phyloP scores from a whole-genome alignment of 2,888 invertebrate genomes.

The Folsomia candida region DNA sequence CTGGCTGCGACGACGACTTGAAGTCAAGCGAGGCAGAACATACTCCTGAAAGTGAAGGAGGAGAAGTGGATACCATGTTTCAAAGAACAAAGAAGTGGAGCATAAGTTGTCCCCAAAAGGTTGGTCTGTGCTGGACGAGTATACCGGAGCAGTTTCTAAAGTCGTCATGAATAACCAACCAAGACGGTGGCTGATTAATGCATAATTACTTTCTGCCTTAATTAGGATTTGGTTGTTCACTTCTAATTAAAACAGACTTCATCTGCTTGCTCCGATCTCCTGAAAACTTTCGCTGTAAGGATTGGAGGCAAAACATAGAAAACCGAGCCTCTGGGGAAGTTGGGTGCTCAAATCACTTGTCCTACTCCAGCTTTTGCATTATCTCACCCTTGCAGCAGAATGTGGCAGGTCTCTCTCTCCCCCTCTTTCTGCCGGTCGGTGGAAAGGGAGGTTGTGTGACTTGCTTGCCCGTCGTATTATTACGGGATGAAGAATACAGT shows the following conservation, averaged over 20 bases:
- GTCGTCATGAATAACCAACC: constrained; percentile 13
- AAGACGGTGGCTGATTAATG: constrained; percentile 27
- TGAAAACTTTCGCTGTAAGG: not conserved
- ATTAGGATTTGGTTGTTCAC: constrained; percentile 39
- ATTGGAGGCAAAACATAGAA: not conserved
- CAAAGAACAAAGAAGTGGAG: not conserved
- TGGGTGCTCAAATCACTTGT: not conserved
- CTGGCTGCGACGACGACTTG: too few relatives aligned
- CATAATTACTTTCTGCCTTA: constrained; percentile 35
- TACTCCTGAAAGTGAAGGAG: too few relatives aligned
- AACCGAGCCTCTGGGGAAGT: not conserved
- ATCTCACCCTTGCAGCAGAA: not conserved
- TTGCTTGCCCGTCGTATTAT: too few relatives aligned
- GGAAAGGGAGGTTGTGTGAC: too few relatives aligned
- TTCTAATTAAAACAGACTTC: constrained; percentile 42
- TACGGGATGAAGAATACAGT: too few relatives aligned
- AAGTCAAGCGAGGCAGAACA: too few relatives aligned
- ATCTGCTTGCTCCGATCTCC: constrained; percentile 16
- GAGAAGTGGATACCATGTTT: not conserved
- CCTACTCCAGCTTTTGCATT: not conserved
- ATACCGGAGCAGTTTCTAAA: not conserved
- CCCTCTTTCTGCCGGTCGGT: too few relatives aligned
- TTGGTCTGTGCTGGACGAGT: not conserved
- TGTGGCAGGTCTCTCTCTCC: too few relatives aligned
- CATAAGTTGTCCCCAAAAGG: constrained; percentile 4